Evolutionary conservation across 2,888 invertebrate species (phyloP).

Genomic region (Ischnura elegans): DNA sequence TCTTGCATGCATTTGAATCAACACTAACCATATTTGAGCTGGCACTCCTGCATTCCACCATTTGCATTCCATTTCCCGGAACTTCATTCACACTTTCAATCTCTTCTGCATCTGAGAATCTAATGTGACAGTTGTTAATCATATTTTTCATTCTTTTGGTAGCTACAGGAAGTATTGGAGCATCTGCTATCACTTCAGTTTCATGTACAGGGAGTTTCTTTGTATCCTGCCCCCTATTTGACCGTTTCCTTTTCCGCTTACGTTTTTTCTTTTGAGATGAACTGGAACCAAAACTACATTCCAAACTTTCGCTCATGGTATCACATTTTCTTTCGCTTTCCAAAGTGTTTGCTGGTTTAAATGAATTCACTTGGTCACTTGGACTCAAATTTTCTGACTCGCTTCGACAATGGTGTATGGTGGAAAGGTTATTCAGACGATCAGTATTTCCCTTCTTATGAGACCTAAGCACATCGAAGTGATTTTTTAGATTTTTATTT

Average conservation of each 20-base stretch:
- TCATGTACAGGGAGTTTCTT: neutral
- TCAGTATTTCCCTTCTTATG: too few species aligned
- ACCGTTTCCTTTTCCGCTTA: neutral
- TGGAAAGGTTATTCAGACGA: too few species aligned
- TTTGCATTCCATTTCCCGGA: neutral
- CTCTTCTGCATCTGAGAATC: neutral
- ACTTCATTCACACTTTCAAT: neutral
- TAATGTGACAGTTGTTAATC: neutral
- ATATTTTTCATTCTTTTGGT: neutral
- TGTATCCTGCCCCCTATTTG: neutral
- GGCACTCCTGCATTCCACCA: neutral
- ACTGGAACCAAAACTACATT: neutral
- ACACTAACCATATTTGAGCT: neutral
- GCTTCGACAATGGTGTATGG: too few species aligned
- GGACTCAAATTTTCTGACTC: too few species aligned
- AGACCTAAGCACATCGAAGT: too few species aligned
- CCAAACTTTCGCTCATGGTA: neutral
- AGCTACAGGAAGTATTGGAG: neutral
- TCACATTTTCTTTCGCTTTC: too few species aligned
- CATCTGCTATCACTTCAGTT: neutral
- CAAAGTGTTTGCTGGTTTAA: too few species aligned
- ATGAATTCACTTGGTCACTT: too few species aligned
- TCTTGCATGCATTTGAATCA: neutral
- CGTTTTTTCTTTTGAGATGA: neutral
- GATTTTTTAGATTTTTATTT: too few species aligned